Base-by-base conservation (phyloP, 2,888 invertebrate genomes). In the Nomada hirtipes region DNA sequence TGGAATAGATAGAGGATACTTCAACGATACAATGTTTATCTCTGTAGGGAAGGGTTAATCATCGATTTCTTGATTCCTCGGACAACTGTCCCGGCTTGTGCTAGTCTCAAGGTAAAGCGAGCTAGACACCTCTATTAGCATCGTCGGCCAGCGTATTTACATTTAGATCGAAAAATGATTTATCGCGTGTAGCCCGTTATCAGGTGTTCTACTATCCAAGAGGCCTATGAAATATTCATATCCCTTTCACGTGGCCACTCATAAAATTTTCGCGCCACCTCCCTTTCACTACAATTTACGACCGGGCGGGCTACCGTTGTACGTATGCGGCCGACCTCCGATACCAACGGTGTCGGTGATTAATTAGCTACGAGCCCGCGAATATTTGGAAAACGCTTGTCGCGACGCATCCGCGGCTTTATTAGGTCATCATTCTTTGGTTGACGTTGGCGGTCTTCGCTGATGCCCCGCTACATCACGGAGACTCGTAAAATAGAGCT, bases 111-210 rank as follows among this genome's bases (percentile, higher is more conserved):
- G 65, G 36, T 36, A 42, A 67, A 64, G 50, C 50, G 29, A 42
- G 29, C 60, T 44, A 42, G 61, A 60, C n/a, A 53, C 23, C 47
- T 52, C 64, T 73, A 82, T 82, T 82, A 82, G 69, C 72, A 76
- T 60, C 65, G 76, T 52, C 42, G 36, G 36, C 68, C 47, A 52
- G 10, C 13, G 71, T 82, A 82, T 82, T 82, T 81, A 82, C 82
- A 82, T 82, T 82, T 82, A 82, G 82, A 82, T 82, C 82, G 82
- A 82, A 82, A 82, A 82, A 81, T 82, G 82, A 82, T 82, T 82
- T 81, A 82, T 82, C 82, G 71, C 64, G 68, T 47, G 53, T 69
- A 72, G 42, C 64, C 61, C 47, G 76, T 71, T 82, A 81, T 82
- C 82, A 76, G 76, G 69, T 65, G 72, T 64, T 44, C 68, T 52